phyloP scores from a whole-genome alignment of 2,888 invertebrate genomes.

The Hybos culiciformis region DNA sequence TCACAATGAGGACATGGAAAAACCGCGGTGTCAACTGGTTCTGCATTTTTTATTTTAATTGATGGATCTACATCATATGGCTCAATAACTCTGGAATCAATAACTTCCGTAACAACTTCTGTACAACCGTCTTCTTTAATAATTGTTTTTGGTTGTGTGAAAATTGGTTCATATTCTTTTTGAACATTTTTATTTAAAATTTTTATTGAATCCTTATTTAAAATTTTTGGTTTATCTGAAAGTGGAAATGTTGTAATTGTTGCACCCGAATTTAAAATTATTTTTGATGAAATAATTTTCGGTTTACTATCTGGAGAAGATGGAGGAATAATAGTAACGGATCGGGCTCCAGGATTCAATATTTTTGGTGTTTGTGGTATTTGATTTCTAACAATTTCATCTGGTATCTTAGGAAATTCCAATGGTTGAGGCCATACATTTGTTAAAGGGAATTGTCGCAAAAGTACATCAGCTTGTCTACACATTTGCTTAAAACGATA shows the following conservation, averaged over 20 bases:
- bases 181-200: conserved; percentile 30
- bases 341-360: conserved; percentile 23
- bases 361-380: conserved; percentile 4
- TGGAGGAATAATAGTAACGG: not conserved
- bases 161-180: conserved; percentile 24
- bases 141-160: conserved; percentile 27
- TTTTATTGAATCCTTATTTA: conserved; percentile 31
- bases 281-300: not conserved
- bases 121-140: conserved; percentile 29
- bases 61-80: conserved; percentile 15
- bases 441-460: conserved; percentile 52
- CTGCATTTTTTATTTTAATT: conserved; percentile 24
- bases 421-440: conserved; percentile 44
- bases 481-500: conserved; percentile 65
- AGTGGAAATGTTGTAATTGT: not conserved
- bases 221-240: conserved; percentile 22
- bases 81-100: conserved; percentile 17
- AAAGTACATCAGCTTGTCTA: conserved; percentile 55
- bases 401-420: conserved; percentile 33
- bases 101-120: conserved; percentile 31
- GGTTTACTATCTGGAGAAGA: not conserved
- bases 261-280: not conserved
- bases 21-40: conserved; percentile 42
- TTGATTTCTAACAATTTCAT: conserved; percentile 29
- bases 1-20: conserved; percentile 56